Evolutionary conservation across 1,140 invertebrate genomes (phyloP), one percentile per base, ranked within the genome.

Genomic region (Zaprionus taronus): DNA sequence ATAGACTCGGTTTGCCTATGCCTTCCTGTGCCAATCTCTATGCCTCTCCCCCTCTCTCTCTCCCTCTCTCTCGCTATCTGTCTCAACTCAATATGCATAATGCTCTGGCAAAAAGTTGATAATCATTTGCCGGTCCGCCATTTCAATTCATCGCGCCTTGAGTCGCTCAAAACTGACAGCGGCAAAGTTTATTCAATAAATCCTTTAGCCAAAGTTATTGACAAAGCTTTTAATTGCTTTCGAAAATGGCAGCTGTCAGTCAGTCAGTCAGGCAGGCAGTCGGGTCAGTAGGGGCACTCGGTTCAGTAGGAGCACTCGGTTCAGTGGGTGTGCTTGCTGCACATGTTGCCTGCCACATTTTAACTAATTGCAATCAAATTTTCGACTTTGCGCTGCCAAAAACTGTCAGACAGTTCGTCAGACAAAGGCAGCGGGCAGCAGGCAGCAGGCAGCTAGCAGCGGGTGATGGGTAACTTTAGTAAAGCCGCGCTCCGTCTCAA

Each of bases 201-300:
- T 66, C 77, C 72, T 66, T 75, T 79, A 14, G 66, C 47, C 66
- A 65, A 65, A 73, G 76, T 68, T 74, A 74, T 74, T 74, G 76
- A 69, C 76, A 78, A 78, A 75, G 65, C 77, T 75, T 75, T 79
- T 79, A 79, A 79, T 79, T 79, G 77, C 77, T 75, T 79, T 66
- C 66, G 56, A 75, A 77, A 63, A 67, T 72, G 26, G 7, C 65
- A 68, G 36, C 61, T 22, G 17, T 41, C 51, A 41, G 36, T 31
- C 36, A 34, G n/a, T n/a, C n/a, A 44, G 41, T 17, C 6, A 7
- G 38, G 28, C 28, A 28, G 24, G 15, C 56, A 58, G 36, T 44
- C 64, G 14, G 7, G 7, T n/a, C n/a, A 47, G 41, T 44, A 0
- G n/a, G n/a, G 3, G 14, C 38, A 41, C 14, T 41, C 14, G 3